A percentile compares a stretch with the other conserved stretches of the same genome.
phyloP scores from a whole-genome alignment of 2,797 vertebrate genomes.

The Novumbra hubbsi region DNA sequence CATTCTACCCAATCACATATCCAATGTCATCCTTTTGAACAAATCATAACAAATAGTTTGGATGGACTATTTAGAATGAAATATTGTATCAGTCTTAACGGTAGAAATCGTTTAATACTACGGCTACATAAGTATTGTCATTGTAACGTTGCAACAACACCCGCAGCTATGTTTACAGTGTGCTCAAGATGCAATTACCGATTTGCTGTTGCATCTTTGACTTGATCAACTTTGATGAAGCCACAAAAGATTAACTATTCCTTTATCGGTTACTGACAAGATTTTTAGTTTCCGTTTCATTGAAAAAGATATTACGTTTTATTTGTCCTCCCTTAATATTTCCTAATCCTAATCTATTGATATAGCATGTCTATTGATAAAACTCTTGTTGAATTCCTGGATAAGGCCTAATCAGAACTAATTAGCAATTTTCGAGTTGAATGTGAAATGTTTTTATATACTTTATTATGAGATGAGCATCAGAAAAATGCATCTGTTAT shows the following conservation, averaged over 20 bases:
- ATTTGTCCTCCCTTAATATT: neutral
- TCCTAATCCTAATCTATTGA: too few species aligned
- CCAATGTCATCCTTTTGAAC: neutral
- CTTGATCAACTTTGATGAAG: constrained; percentile 5
- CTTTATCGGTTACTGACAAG: neutral
- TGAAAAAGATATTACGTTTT: neutral
- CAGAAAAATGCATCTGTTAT: neutral
- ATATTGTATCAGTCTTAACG: constrained; percentile 1
- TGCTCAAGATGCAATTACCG: neutral
- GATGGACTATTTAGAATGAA: neutral
- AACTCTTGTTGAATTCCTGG: neutral
- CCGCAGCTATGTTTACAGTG: constrained; percentile 27
- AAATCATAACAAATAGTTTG: neutral
- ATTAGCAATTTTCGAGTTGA: too few species aligned
- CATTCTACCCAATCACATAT: neutral
- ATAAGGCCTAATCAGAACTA: too few species aligned
- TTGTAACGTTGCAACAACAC: constrained; percentile 29
- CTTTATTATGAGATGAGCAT: too few species aligned
- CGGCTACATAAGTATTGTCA: constrained; percentile 11
- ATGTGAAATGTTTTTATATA: too few species aligned
- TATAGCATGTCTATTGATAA: neutral
- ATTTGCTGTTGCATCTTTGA: neutral
- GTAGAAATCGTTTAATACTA: neutral
- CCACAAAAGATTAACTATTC: neutral
- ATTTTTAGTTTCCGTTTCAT: neutral